Evolutionary conservation across 2,797 vertebrate species (phyloP).

Genomic region (Merluccius polli): DNA sequence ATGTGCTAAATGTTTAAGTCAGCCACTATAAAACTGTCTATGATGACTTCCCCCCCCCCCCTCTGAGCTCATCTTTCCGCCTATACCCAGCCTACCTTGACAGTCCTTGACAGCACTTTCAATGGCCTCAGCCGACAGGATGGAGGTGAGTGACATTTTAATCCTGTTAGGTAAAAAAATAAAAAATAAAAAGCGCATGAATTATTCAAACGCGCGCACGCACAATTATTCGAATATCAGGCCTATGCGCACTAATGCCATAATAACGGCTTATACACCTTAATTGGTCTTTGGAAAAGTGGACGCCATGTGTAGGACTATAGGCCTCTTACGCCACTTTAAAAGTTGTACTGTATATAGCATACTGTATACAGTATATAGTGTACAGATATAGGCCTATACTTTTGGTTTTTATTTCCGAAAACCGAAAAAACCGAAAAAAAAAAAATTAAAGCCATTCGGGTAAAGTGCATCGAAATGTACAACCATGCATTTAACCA

Average conservation of each 20-base stretch:
- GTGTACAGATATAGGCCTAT: too few species aligned
- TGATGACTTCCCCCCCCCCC: background rate
- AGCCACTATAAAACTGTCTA: background rate
- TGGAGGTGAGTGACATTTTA: slow-evolving; percentile 90
- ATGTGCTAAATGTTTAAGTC: background rate
- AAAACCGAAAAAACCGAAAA: too few species aligned
- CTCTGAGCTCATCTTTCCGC: background rate
- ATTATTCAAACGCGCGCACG: background rate
- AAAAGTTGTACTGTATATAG: too few species aligned
- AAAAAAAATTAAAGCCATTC: background rate
- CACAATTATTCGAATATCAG: background rate
- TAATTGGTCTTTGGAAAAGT: background rate
- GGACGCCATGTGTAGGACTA: too few species aligned
- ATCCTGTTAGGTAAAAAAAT: slow-evolving; percentile 63
- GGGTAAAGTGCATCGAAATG: background rate
- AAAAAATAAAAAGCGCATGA: background rate
- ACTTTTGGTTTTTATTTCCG: too few species aligned
- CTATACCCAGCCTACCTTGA: slow-evolving; percentile 77
- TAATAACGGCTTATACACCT: background rate
- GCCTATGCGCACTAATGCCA: background rate
- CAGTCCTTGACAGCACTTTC: slow-evolving; percentile 91
- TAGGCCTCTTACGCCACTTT: too few species aligned
- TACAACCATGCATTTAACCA: background rate
- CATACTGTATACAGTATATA: too few species aligned
- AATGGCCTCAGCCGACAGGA: slow-evolving; percentile 90